Percentiles rank a stretch among this genome's conserved stretches.
phyloP scores from a whole-genome alignment of 2,888 invertebrate species.

The Morpho deidamia region DNA sequence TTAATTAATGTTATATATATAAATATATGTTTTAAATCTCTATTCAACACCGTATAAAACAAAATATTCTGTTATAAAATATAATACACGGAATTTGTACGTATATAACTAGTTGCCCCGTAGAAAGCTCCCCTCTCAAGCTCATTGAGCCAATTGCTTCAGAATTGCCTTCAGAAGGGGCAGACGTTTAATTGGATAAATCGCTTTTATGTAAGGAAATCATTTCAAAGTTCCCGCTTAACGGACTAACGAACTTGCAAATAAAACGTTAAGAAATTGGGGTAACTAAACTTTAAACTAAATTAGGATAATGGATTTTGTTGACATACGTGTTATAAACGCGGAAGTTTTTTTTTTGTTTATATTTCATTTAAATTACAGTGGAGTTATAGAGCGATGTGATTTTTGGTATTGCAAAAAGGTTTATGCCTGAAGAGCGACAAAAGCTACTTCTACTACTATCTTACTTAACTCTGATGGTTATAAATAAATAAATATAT shows the following conservation, averaged over 20 bases:
- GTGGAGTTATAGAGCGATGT: too few relatives aligned
- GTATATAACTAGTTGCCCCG: conserved; percentile 1
- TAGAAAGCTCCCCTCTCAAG: conserved; percentile 55
- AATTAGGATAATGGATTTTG: neutral
- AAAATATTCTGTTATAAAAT: too few relatives aligned
- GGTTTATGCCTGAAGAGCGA: too few relatives aligned
- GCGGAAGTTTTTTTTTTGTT: too few relatives aligned
- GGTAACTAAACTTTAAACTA: neutral
- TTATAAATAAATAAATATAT: too few relatives aligned
- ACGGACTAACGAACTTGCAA: conserved; percentile 4
- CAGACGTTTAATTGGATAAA: conserved; percentile 68
- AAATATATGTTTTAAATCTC: too few relatives aligned
- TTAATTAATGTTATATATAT: too few relatives aligned
- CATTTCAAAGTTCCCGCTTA: conserved; percentile 1
- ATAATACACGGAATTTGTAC: neutral
- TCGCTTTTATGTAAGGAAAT: conserved; percentile 45
- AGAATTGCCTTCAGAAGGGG: conserved; percentile 60
- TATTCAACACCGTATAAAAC: too few relatives aligned
- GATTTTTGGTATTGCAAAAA: too few relatives aligned
- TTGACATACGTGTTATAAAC: neutral
- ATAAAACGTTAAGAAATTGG: conserved; percentile 2
- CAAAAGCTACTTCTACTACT: too few relatives aligned
- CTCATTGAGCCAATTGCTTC: conserved; percentile 66
- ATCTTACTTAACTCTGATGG: too few relatives aligned
- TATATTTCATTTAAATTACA: too few relatives aligned